Evolutionary conservation across 2,797 vertebrate genomes (phyloP).

Genomic region (Acipenser ruthenus): DNA sequence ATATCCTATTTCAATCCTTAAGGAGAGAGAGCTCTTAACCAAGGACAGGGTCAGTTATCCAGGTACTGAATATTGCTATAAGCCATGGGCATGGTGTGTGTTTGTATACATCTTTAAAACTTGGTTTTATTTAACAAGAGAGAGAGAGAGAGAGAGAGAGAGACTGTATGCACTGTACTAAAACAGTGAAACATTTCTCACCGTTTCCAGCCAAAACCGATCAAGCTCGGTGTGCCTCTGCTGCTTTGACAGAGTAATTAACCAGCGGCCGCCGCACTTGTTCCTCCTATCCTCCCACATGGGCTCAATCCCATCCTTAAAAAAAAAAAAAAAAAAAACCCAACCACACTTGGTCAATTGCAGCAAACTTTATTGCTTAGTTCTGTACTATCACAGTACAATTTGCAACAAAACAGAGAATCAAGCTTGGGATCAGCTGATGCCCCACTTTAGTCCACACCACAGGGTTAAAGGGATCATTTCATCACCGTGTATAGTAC

Average conservation of each 20-base stretch:
- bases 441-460: no score
- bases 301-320: slow-evolving; percentile 70
- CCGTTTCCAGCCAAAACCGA: slow-evolving; percentile 72
- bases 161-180: neutral
- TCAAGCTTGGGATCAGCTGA: no score
- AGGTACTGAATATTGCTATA: no score
- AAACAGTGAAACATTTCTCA: slow-evolving; percentile 33
- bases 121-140: no score
- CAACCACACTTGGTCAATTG: neutral
- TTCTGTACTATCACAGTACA: no score
- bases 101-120: no score
- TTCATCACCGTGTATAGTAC: no score
- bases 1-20: neutral
- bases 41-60: neutral
- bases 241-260: slow-evolving; percentile 71
- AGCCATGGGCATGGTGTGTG: no score
- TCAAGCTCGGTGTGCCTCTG: slow-evolving; percentile 68
- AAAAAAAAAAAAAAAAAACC: neutral
- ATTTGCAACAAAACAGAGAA: no score
- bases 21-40: neutral
- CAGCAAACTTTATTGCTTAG: no score
- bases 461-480: no score
- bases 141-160: no score
- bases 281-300: slow-evolving; percentile 79
- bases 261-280: slow-evolving; percentile 73